phyloP scores from a whole-genome alignment of 2,888 invertebrate genomes.

The Hydroisotoma schaefferi region DNA sequence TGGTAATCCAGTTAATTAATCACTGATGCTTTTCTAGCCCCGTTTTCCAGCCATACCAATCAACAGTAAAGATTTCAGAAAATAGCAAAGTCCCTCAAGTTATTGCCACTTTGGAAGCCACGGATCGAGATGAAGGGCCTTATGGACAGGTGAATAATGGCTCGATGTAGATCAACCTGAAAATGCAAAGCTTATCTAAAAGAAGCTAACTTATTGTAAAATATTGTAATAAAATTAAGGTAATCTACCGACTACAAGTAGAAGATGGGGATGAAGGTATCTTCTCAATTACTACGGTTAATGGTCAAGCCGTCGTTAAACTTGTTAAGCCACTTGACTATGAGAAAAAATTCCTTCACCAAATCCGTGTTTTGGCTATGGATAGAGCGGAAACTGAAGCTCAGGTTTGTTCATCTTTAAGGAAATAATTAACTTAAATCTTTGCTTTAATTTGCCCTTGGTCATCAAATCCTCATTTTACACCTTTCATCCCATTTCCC shows the following conservation, averaged over 20 bases:
- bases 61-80: slow-evolving; percentile 75
- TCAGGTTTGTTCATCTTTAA: slow-evolving; percentile 41
- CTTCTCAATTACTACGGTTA: slow-evolving; percentile 76
- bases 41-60: slow-evolving; percentile 77
- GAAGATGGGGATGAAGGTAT: slow-evolving; percentile 70
- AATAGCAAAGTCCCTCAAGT: slow-evolving; percentile 68
- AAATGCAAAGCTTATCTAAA: too few relatives aligned
- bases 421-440: neutral
- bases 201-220: slow-evolving; percentile 1
- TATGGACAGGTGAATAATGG: slow-evolving; percentile 88
- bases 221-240: slow-evolving; percentile 52
- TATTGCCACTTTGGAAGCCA: slow-evolving; percentile 76
- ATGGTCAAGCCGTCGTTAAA: slow-evolving; percentile 78
- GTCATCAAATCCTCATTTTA: neutral
- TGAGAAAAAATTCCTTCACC: slow-evolving; percentile 80
- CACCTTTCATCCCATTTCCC: neutral
- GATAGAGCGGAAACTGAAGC: slow-evolving; percentile 74
- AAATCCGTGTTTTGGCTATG: slow-evolving; percentile 74
- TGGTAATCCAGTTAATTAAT: neutral
- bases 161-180: too few relatives aligned
- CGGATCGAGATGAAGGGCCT: slow-evolving; percentile 84
- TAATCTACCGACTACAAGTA: slow-evolving; percentile 81
- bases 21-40: slow-evolving; percentile 54
- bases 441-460: neutral
- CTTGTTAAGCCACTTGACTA: slow-evolving; percentile 75